These are phyloP conservation scores for Semicossyphus pulcher DNA, from an alignment of 2,113 vertebrate species.

Conservation along the genomic window DNA sequence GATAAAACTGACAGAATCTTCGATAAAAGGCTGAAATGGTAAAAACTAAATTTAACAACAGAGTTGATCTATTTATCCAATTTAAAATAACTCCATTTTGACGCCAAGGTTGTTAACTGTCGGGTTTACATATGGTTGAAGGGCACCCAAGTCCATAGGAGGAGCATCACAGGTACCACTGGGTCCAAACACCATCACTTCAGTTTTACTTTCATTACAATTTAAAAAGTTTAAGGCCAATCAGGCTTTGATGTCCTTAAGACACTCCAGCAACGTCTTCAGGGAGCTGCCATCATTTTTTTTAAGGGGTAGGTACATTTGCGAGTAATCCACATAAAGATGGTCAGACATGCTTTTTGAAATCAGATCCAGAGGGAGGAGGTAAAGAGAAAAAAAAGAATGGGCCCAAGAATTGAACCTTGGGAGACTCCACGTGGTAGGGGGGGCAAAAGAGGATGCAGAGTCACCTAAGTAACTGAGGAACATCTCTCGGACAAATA, in stretches of 20 bases:
- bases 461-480: neutral
- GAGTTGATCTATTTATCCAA: neutral
- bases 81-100: neutral
- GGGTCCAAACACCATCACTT: no score
- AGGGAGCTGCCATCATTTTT: neutral
- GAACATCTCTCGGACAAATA: no score
- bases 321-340: neutral
- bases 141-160: no score
- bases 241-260: no score
- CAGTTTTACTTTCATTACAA: no score
- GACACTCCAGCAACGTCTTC: neutral
- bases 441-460: neutral
- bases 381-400: neutral
- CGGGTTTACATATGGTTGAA: neutral
- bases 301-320: neutral
- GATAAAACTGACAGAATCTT: neutral
- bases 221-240: no score
- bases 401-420: no score
- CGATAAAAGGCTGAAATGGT: neutral
- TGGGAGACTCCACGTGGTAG: neutral
- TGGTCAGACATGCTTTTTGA: neutral
- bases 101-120: neutral
- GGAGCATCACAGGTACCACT: no score
- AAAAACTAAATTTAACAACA: no score
- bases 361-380: no score